Evolutionary conservation across 2,888 invertebrate species (phyloP).

Genomic region (Oscheius onirici): DNA sequence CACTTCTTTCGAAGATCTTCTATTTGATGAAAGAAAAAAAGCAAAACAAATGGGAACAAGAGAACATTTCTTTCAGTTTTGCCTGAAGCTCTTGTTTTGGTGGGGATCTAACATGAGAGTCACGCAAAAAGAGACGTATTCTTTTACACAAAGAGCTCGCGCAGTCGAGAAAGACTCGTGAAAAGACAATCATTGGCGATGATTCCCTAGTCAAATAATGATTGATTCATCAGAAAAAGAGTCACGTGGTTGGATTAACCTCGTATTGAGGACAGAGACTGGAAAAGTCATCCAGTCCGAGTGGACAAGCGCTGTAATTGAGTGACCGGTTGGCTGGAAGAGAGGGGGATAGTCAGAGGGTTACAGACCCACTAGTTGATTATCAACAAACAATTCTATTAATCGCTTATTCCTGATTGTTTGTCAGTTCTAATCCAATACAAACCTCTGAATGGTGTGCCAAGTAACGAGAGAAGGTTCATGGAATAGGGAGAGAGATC

Average conservation of each 20-base stretch:
- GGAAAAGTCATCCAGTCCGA: neutral
- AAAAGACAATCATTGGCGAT: slow-evolving; percentile 2
- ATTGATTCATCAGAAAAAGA: neutral
- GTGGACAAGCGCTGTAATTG: slow-evolving; percentile 17
- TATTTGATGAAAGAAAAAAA: neutral
- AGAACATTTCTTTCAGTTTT: too few relatives aligned
- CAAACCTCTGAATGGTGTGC: slow-evolving; percentile 22
- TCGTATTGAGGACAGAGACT: neutral
- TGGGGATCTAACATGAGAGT: too few relatives aligned
- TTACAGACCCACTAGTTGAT: too few relatives aligned
- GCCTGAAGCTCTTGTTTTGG: too few relatives aligned
- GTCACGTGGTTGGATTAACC: neutral
- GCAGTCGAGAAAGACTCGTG: neutral
- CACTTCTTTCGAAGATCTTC: neutral
- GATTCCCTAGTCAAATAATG: neutral
- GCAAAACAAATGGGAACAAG: neutral
- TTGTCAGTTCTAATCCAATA: too few relatives aligned
- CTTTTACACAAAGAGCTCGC: neutral
- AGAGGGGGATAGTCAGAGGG: neutral
- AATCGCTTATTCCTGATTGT: too few relatives aligned
- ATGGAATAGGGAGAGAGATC: slow-evolving; percentile 7
- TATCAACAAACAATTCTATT: too few relatives aligned
- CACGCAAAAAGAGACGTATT: too few relatives aligned
- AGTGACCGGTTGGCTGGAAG: slow-evolving; percentile 5
- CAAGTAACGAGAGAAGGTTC: slow-evolving; percentile 27